A percentile compares a stretch with the other conserved stretches of the same genome.
These are phyloP conservation scores for Mnemiopsis leidyi DNA, from an alignment of 37 sponge, comb jelly and placozoan species.

Conservation along the genomic window DNA sequence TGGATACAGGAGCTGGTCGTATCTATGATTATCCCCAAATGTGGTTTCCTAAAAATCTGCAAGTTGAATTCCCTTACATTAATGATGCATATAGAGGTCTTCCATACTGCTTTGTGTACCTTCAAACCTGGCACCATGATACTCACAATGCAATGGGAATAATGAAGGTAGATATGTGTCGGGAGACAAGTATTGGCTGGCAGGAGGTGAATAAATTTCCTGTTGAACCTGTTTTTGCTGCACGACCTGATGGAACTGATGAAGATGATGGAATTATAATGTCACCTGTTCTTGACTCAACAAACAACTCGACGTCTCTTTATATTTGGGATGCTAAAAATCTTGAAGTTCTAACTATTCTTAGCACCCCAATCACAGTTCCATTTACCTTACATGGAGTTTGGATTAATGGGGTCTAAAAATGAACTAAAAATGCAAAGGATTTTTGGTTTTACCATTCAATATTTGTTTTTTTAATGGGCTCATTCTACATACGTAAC, in stretches of 20 bases:
- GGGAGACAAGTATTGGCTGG: constrained; percentile 48
- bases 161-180: constrained; percentile 50
- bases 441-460: too few relatives aligned
- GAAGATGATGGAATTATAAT: constrained; percentile 59
- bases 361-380: constrained; percentile 23
- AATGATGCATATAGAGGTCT: constrained; percentile 53
- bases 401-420: constrained; percentile 23
- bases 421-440: too few relatives aligned
- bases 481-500: too few relatives aligned
- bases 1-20: constrained; percentile 20
- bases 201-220: constrained; percentile 21
- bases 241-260: constrained; percentile 31
- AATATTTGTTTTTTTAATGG: too few relatives aligned
- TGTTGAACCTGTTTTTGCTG: constrained; percentile 56
- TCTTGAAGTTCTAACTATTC: constrained; percentile 29
- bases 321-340: constrained; percentile 62
- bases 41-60: constrained; percentile 2
- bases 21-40: constrained; percentile 22
- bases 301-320: neutral
- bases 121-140: constrained; percentile 62
- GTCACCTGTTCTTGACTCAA: constrained; percentile 34
- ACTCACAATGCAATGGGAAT: constrained; percentile 57
- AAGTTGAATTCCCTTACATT: constrained; percentile 54
- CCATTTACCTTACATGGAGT: constrained; percentile 25
- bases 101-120: constrained; percentile 41